Evolutionary conservation across 2,113 vertebrate genomes (phyloP).

Genomic region (Podarcis cretensis): DNA sequence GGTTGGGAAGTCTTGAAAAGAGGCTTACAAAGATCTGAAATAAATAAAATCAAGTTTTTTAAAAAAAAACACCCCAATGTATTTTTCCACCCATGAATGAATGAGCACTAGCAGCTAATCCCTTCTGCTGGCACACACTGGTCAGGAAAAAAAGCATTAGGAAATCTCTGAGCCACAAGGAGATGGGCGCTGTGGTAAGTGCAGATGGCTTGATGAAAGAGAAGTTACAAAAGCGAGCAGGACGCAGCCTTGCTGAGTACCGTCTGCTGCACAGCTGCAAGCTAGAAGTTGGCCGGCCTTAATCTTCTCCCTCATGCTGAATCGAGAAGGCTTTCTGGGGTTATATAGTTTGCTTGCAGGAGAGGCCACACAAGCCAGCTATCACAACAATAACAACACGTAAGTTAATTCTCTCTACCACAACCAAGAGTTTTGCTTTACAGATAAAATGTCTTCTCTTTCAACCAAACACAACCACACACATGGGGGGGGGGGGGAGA

Average conservation of each 20-base stretch:
- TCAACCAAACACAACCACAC: not conserved
- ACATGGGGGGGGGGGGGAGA: not conserved
- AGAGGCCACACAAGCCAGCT: not conserved
- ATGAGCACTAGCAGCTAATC: conserved; percentile 15
- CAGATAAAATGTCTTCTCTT: not conserved
- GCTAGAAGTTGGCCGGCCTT: conserved; percentile 38
- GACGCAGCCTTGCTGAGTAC: not conserved
- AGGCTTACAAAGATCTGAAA: not conserved
- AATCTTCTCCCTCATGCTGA: not conserved
- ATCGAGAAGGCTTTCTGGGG: not conserved
- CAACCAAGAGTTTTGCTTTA: not conserved
- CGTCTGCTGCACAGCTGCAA: conserved; percentile 32
- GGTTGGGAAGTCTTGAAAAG: not conserved
- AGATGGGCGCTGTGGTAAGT: conserved; percentile 9
- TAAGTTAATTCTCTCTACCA: conserved; percentile 15
- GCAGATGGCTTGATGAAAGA: conserved; percentile 30
- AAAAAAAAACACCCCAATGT: not conserved
- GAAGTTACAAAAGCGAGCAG: conserved; percentile 44
- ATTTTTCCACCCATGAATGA: not conserved
- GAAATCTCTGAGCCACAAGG: conserved; percentile 14
- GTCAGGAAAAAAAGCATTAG: not conserved
- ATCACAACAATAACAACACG: not conserved
- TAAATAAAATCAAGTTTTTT: too few relatives aligned
- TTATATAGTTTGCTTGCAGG: not conserved
- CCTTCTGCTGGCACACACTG: not conserved